A percentile compares a stretch with the other conserved stretches of the same genome.
Conservation (phyloP, 2,113 vertebrate species). For the Apteryx owenii region DNA sequence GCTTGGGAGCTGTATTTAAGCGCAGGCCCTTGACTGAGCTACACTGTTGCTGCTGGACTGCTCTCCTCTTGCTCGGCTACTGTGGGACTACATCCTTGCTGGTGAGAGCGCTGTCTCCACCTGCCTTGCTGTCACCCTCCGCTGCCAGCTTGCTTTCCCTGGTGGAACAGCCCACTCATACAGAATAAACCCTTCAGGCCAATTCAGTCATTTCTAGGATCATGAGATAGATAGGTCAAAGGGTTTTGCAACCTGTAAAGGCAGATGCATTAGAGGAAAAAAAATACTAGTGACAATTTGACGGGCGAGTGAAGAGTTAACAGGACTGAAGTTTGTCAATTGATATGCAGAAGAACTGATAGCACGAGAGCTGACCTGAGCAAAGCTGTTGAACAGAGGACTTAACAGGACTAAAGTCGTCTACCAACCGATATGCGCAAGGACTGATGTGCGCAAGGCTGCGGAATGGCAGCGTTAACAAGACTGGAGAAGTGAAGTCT, state of each 20-base stretch:
- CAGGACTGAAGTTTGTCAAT: no score
- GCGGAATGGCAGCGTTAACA: no score
- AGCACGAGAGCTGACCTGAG: no score
- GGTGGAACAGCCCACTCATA: not conserved
- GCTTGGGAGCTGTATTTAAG: not conserved
- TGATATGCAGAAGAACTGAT: no score
- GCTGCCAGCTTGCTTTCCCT: not conserved
- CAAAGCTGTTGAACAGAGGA: no score
- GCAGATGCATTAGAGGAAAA: not conserved
- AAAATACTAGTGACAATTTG: no score
- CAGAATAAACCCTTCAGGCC: not conserved
- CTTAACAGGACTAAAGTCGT: no score
- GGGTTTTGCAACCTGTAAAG: not conserved
- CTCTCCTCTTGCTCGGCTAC: not conserved
- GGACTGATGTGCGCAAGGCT: no score
- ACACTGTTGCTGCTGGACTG: not conserved
- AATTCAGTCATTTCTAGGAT: not conserved
- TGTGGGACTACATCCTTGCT: not conserved
- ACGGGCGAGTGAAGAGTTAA: no score
- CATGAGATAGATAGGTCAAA: not conserved
- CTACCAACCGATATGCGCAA: no score
- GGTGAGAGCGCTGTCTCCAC: accelerated
- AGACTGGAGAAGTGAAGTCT: no score
- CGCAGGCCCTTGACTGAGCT: not conserved
- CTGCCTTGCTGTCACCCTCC: not conserved